Percentiles rank a stretch among this genome's conserved stretches.
Evolutionary conservation across 2,888 invertebrate species (phyloP).

Genomic region (Chymomyza procnemis): DNA sequence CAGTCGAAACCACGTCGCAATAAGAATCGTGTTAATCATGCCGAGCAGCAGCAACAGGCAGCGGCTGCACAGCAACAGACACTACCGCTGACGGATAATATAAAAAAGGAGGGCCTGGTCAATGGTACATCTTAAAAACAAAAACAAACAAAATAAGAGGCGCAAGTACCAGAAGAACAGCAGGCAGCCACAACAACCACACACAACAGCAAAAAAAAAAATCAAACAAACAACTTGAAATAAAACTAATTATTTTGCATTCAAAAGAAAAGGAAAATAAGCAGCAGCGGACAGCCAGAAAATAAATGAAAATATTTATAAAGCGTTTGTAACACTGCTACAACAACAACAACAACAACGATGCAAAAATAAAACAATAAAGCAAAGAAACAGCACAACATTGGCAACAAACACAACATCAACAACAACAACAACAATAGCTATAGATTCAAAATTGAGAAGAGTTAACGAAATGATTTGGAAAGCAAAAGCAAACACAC

Average conservation of each 20-base stretch:
- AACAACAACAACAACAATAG: slow-evolving; percentile 33
- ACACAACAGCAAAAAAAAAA: slow-evolving; percentile 17
- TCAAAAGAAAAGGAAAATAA: too few species aligned
- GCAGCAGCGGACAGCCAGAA: slow-evolving; percentile 18
- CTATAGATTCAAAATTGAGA: slow-evolving; percentile 12
- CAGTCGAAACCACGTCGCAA: slow-evolving; percentile 40
- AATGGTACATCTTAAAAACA: slow-evolving; percentile 78
- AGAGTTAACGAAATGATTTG: slow-evolving; percentile 59
- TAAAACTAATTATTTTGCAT: slow-evolving; percentile 39
- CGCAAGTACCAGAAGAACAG: slow-evolving; percentile 18
- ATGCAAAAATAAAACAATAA: slow-evolving; percentile 14
- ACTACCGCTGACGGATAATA: slow-evolving; percentile 64
- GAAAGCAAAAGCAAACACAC: slow-evolving; percentile 48
- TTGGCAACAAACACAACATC: slow-evolving; percentile 27
- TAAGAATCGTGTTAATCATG: slow-evolving; percentile 30
- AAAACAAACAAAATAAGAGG: slow-evolving; percentile 15
- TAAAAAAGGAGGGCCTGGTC: slow-evolving; percentile 77
- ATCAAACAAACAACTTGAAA: slow-evolving; percentile 3
- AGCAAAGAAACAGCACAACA: too few species aligned
- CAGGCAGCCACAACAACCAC: slow-evolving; percentile 25
- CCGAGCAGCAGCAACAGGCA: slow-evolving; percentile 40
- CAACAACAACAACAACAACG: slow-evolving; percentile 11
- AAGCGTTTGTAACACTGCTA: background rate
- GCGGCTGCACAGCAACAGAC: slow-evolving; percentile 41
- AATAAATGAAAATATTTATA: slow-evolving; percentile 9